Evolutionary conservation across 2,113 vertebrate genomes (phyloP).

Genomic region (Paradoxurus hermaphroditus): DNA sequence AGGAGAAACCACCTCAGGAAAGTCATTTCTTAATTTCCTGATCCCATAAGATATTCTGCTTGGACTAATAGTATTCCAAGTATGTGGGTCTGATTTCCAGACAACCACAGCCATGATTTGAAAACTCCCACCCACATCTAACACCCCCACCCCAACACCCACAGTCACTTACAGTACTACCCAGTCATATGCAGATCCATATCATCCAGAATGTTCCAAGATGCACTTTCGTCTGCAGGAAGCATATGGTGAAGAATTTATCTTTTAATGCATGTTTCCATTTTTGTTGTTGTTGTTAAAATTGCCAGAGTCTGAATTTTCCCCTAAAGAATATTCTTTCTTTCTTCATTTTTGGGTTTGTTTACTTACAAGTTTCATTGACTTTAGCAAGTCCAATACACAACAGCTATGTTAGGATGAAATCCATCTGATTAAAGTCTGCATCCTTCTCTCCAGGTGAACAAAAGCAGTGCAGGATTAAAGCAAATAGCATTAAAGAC

Average conservation of each 20-base stretch:
- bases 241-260: not conserved
- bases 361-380: slow-evolving; percentile 29
- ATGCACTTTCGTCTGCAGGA: not conserved
- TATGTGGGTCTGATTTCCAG: not conserved
- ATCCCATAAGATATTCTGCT: not conserved
- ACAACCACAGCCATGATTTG: not conserved
- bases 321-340: not conserved
- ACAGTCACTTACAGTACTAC: not conserved
- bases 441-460: not conserved
- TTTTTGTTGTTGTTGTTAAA: not conserved
- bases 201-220: not conserved
- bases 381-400: slow-evolving; percentile 1
- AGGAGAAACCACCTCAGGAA: not conserved
- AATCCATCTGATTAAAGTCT: slow-evolving; percentile 23
- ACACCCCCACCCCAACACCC: rapidly evolving
- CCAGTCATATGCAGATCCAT: not conserved
- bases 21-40: not conserved
- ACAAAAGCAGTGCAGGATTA: slow-evolving; percentile 26
- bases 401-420: not conserved
- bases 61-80: not conserved
- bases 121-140: not conserved
- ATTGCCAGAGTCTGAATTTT: not conserved
- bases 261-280: not conserved
- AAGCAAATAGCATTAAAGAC: slow-evolving; percentile 41
- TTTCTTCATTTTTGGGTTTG: not conserved